phyloP scores from a whole-genome alignment of 2,113 vertebrate species.

The Amblyopsis rosae region DNA sequence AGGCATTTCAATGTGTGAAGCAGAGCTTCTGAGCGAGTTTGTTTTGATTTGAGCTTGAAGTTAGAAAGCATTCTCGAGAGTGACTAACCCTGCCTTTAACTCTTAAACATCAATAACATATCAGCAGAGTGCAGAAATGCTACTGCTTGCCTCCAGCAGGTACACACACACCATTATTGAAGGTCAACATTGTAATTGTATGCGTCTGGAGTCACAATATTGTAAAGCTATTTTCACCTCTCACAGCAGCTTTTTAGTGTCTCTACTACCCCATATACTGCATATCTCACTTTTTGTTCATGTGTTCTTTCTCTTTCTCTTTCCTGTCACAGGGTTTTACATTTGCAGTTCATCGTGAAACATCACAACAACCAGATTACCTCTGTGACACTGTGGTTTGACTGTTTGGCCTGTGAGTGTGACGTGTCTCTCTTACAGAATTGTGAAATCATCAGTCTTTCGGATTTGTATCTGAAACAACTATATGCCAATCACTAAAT shows the following conservation, averaged over 20 bases:
- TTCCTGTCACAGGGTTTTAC: conserved; percentile 8
- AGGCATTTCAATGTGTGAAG: too few species aligned
- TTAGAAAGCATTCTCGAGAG: too few species aligned
- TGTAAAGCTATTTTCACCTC: too few species aligned
- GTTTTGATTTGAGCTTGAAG: neutral
- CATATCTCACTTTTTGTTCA: neutral
- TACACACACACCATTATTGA: neutral
- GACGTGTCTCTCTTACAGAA: conserved; percentile 54
- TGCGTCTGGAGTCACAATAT: too few species aligned
- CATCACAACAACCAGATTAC: conserved; percentile 40
- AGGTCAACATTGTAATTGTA: too few species aligned
- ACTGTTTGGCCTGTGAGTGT: conserved; percentile 42
- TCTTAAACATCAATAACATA: neutral
- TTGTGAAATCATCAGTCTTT: conserved; percentile 32
- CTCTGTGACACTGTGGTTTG: conserved; percentile 49
- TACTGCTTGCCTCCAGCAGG: neutral
- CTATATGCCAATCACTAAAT: conserved; percentile 15
- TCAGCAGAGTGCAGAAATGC: neutral
- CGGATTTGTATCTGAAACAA: conserved; percentile 30
- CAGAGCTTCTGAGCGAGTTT: neutral
- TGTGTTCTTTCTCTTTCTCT: conserved; percentile 5
- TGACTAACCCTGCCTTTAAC: too few species aligned
- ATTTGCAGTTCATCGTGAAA: conserved; percentile 23
- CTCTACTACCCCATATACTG: neutral
- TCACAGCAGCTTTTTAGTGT: neutral